phyloP scores from a whole-genome alignment of 2,888 invertebrate genomes.

The Cataglyphis cursor region DNA sequence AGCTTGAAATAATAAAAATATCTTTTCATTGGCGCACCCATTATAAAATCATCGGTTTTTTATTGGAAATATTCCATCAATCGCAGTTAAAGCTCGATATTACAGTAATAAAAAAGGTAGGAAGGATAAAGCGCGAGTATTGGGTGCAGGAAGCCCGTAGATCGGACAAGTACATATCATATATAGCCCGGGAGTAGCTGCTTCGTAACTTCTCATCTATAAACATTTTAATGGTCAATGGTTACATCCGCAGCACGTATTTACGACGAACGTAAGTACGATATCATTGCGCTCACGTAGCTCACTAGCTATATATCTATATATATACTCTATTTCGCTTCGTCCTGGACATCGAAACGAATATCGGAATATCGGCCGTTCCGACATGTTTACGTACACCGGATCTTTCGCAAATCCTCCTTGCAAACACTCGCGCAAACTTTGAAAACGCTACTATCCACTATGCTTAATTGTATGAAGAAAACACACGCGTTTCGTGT shows the following conservation, averaged over 20 bases:
- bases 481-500: neutral
- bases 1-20: neutral
- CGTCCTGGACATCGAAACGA: conserved; percentile 28
- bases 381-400: conserved; percentile 38
- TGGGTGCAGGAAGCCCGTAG: conserved; percentile 49
- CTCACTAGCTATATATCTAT: conserved; percentile 4
- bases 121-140: conserved; percentile 53
- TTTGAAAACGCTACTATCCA: neutral
- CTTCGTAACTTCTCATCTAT: conserved; percentile 72
- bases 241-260: conserved; percentile 61
- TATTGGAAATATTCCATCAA: neutral
- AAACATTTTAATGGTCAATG: conserved; percentile 75
- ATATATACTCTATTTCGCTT: conserved; percentile 5
- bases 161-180: conserved; percentile 62
- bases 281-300: conserved; percentile 67
- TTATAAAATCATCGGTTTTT: neutral
- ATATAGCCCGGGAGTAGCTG: conserved; percentile 56
- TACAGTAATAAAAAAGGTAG: conserved; percentile 59
- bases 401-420: neutral
- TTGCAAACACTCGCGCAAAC: neutral
- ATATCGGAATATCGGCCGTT: neutral
- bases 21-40: neutral
- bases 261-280: conserved; percentile 40
- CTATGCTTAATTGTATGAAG: neutral
- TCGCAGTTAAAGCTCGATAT: conserved; percentile 43